A percentile compares a stretch with the other conserved stretches of the same genome.
Conservation (phyloP, 2,797 vertebrate genomes). For the Melanotaenia pygmaea region DNA sequence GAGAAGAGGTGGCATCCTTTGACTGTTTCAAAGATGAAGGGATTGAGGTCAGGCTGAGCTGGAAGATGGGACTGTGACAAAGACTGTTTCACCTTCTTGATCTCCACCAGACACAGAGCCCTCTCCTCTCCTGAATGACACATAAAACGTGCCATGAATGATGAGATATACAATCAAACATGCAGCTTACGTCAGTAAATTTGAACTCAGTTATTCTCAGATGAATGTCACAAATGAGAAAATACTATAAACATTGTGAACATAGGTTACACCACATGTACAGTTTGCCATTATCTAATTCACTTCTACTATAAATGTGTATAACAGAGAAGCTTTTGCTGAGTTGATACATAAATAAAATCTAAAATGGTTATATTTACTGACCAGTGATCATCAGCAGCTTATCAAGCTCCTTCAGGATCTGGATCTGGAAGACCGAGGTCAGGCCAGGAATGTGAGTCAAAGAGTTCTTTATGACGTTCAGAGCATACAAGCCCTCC, state of each 20-base stretch:
- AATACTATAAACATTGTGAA: background rate
- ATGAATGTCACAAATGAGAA: background rate
- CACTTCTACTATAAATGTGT: background rate
- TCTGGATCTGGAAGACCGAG: constrained; percentile 97
- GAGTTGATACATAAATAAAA: background rate
- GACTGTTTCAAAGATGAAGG: constrained; percentile 94
- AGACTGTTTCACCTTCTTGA: constrained; percentile 98
- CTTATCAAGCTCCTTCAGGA: constrained; percentile 97
- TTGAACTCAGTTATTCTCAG: background rate
- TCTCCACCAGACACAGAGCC: constrained; percentile 93
- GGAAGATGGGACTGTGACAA: constrained; percentile 97
- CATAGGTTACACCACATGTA: background rate
- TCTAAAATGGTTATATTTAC: constrained; percentile 20
- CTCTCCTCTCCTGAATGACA: constrained; percentile 85
- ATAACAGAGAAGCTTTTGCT: background rate
- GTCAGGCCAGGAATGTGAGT: constrained; percentile 95
- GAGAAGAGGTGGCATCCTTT: constrained; percentile 98
- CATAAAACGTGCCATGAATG: background rate
- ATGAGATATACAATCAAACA: constrained; percentile 4
- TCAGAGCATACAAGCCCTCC: constrained; percentile 96
- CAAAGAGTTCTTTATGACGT: constrained; percentile 97
- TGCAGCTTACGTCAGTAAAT: background rate
- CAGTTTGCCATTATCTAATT: background rate
- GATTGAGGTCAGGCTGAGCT: constrained; percentile 91
- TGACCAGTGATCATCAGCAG: constrained; percentile 92